Base-by-base conservation (phyloP, 2,888 invertebrate genomes). In the Oxystoma pomonae region DNA sequence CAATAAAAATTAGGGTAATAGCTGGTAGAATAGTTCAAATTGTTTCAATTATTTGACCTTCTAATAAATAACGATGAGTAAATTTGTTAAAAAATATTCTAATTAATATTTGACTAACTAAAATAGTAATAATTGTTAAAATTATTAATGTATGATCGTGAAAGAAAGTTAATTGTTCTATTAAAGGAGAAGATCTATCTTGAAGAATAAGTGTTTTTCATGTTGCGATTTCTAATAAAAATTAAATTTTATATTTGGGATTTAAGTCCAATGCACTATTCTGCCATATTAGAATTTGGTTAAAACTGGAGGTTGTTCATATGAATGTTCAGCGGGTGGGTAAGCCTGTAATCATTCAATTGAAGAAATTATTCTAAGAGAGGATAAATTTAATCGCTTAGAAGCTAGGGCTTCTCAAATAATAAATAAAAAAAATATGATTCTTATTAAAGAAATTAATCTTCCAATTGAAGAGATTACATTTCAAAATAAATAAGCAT, bases 291-390 rank as follows among this genome's bases (percentile, higher is more conserved):
- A 86, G 84, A 85, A 84, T 70, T 82, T 83, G 76, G 80, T 81
- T 81, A 86, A 77, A 80, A 83, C 79, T 68, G 85, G 85, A 60
- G 85, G 66, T 83, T 86, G 84, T 76, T 80, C 82, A 80, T 84
- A 86, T 16, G 83, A 84, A 77, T 86, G 85, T 83, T 85, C 85
- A 59, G 82, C 77, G 2, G 86, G 85, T 0, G 85, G 86, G 16
- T 83, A 83, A 75, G 87, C 80, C 73, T 89, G 84, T 67, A 84
- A 78, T 77, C 87, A 74, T 72, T 89, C 89, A 76, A 88, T 80
- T 3, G 87, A 86, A 22, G 88, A 88, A 63, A 89, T 73, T 68
- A 86, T 75, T 83, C 90, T 90, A 87, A 88, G 89, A 58, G 83
- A 76, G 68, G 57, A 35, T 52, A 61, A n/a, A 35, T 61, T 61